phyloP scores from a whole-genome alignment of 2,888 invertebrate species.

The Boloria selene region DNA sequence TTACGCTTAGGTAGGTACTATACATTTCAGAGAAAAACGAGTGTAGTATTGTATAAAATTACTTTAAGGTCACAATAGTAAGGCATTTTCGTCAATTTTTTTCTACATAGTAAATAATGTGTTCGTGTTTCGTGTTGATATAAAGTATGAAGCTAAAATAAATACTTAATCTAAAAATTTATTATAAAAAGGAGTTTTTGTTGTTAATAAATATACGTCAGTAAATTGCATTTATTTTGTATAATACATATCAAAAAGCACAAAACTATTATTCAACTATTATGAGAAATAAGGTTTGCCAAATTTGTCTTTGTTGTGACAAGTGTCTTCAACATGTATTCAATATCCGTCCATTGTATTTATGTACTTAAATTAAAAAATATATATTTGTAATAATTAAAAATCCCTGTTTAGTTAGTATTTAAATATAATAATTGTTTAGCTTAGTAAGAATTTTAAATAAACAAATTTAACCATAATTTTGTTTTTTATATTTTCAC shows the following conservation, averaged over 20 bases:
- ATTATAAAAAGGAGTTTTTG: not conserved
- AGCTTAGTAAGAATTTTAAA: conserved; percentile 13
- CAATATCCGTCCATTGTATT: conserved; percentile 8
- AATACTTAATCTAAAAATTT: not conserved
- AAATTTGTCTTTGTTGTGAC: no score
- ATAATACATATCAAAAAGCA: not conserved
- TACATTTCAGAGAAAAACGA: not conserved
- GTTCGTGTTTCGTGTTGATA: not conserved
- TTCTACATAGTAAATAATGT: not conserved
- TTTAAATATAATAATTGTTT: not conserved
- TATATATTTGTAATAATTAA: conserved; percentile 4
- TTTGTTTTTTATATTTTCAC: not conserved
- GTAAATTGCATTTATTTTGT: no score
- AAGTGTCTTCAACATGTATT: not conserved
- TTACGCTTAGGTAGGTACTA: not conserved
- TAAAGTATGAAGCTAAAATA: not conserved
- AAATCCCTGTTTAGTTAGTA: conserved; percentile 3
- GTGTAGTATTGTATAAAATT: not conserved
- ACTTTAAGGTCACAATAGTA: not conserved
- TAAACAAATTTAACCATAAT: conserved; percentile 25
- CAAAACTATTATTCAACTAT: not conserved
- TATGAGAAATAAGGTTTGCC: no score
- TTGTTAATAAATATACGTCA: no score
- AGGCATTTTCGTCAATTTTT: not conserved
- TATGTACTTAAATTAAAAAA: conserved; percentile 3